Percentiles rank a stretch among this genome's conserved stretches.
Evolutionary conservation across 2,888 invertebrate species (phyloP).

Genomic region (Apomyelois bistriatella): DNA sequence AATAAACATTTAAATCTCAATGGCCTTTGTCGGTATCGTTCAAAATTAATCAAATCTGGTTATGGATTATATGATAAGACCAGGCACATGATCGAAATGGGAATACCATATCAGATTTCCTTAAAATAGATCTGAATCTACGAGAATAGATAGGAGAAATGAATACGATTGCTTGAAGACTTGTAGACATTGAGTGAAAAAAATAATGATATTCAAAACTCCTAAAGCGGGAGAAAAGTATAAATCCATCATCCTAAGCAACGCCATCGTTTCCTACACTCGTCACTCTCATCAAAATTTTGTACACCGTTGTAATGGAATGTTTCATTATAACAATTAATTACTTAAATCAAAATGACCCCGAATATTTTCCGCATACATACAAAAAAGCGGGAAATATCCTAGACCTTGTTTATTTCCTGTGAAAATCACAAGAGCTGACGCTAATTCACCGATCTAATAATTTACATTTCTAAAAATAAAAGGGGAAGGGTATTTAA

Average conservation of each 20-base stretch:
- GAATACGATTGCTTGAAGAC: no score
- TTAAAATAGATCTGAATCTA: background rate
- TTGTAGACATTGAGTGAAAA: no score
- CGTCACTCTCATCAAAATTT: no score
- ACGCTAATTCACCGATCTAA: background rate
- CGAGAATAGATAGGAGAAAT: background rate
- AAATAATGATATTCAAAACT: no score
- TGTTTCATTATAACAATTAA: background rate
- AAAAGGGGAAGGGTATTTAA: slow-evolving; percentile 39
- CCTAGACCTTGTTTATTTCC: background rate
- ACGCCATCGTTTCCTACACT: no score
- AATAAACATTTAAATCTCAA: background rate
- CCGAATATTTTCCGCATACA: background rate
- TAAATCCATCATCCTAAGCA: no score
- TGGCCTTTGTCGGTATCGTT: background rate
- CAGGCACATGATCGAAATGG: background rate
- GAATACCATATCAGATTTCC: background rate
- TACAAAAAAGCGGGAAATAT: background rate
- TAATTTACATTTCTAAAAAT: background rate
- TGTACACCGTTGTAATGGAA: background rate
- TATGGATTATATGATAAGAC: background rate
- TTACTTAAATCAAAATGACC: background rate
- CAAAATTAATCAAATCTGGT: background rate
- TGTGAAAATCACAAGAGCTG: background rate
- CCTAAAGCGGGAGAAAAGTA: no score